Evolutionary conservation across 2,797 vertebrate genomes (phyloP).

Genomic region (Uromys caudimaculatus): DNA sequence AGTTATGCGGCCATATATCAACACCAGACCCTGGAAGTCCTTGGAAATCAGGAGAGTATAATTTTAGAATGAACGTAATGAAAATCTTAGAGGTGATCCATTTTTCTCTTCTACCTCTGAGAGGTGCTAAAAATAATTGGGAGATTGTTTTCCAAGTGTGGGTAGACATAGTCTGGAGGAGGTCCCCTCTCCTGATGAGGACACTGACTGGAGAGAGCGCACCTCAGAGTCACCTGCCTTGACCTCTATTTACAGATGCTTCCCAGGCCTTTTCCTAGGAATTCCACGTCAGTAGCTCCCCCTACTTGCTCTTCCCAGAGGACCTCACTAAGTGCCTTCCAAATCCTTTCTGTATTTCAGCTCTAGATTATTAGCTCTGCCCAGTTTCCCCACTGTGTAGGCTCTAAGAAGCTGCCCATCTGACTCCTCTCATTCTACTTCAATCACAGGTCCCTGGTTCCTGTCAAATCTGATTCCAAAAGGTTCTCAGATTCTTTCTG

Average conservation of each 20-base stretch:
- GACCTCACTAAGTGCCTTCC: background rate
- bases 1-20: conserved; percentile 76
- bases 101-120: conserved; percentile 66
- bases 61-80: conserved; percentile 80
- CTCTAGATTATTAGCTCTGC: too few species aligned
- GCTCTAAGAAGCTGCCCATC: background rate
- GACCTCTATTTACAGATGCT: background rate
- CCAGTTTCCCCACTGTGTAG: background rate
- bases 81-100: conserved; percentile 71
- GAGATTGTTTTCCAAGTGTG: conserved; percentile 46
- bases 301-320: background rate
- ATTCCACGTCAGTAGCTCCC: background rate
- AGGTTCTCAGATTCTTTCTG: background rate
- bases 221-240: background rate
- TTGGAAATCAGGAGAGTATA: conserved; percentile 73
- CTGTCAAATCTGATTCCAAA: background rate
- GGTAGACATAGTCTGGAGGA: background rate
- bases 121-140: conserved; percentile 65
- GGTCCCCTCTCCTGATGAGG: background rate
- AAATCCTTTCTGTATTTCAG: background rate
- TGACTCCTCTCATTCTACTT: accelerated
- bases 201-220: background rate
- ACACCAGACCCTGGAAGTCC: conserved; percentile 72
- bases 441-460: background rate
- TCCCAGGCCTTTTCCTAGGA: background rate